Conservation (phyloP, 2,113 vertebrate species). For the Dicrurus megarhynchus region DNA sequence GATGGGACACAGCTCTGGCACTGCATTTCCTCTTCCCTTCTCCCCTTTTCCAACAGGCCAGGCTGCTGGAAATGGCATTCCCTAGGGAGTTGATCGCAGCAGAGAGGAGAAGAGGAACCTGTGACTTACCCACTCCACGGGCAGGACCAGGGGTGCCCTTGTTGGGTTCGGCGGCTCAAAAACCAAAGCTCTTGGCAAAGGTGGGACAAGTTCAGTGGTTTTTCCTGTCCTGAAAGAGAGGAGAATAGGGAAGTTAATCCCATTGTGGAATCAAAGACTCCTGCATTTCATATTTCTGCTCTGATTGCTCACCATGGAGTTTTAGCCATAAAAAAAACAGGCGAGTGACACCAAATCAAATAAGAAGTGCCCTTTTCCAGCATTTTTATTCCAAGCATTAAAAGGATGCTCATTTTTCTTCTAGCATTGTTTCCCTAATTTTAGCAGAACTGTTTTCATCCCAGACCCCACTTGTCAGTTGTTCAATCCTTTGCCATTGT, state of each 20-base stretch:
- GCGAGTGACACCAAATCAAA: background rate
- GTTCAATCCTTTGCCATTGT: background rate
- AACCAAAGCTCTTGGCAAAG: background rate
- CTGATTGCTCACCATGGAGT: background rate
- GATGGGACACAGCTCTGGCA: background rate
- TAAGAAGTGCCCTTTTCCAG: background rate
- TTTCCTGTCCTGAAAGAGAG: background rate
- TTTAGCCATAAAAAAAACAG: background rate
- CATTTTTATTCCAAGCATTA: background rate
- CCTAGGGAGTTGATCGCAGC: background rate
- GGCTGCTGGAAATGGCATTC: background rate
- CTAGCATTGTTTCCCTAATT: background rate
- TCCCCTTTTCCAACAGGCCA: background rate
- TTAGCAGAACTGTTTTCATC: background rate
- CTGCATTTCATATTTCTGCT: background rate
- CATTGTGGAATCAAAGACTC: background rate
- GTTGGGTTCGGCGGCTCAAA: background rate
- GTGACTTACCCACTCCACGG: background rate
- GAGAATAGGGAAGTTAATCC: background rate
- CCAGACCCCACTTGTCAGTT: background rate
- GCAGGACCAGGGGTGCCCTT: background rate
- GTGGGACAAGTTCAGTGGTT: background rate
- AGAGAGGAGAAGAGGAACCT: background rate
- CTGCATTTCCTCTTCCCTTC: no score
- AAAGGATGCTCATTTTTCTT: background rate